Evolutionary conservation across 2,797 vertebrate species (phyloP).

Genomic region (Pteronotus mesoamericanus): DNA sequence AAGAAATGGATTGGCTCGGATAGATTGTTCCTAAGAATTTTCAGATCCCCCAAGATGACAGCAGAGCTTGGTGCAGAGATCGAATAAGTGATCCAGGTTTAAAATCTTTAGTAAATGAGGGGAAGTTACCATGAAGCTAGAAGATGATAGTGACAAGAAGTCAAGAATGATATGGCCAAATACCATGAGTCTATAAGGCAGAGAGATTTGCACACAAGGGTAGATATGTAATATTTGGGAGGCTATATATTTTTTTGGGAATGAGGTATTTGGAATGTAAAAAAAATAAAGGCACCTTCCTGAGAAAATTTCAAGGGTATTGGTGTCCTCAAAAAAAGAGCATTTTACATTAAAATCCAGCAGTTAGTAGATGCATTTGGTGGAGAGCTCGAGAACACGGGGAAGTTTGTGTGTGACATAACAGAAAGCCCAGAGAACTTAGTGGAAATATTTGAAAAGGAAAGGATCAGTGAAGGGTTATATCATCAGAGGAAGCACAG

Average conservation of each 20-base stretch:
- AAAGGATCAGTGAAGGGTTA: background rate
- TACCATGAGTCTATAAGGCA: background rate
- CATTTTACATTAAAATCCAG: background rate
- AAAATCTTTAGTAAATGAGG: background rate
- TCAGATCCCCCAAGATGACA: background rate
- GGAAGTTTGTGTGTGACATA: background rate
- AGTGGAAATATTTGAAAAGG: background rate
- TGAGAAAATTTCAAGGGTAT: background rate
- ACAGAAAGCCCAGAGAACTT: background rate
- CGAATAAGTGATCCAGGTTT: background rate
- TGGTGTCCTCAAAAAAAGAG: background rate
- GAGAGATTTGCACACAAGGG: background rate
- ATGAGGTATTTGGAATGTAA: background rate
- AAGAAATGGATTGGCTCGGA: background rate
- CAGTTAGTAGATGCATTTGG: background rate
- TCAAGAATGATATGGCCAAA: background rate
- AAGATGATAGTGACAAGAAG: background rate
- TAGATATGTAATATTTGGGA: background rate
- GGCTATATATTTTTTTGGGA: background rate
- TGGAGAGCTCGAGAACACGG: background rate
- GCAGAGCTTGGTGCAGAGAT: background rate
- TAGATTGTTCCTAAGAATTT: background rate
- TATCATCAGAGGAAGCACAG: background rate
- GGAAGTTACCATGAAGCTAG: background rate
- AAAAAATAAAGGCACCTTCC: background rate